A percentile compares a stretch with the other conserved stretches of the same genome.
Conservation (phyloP, 2,797 vertebrate species). For the Danionella dracula region DNA sequence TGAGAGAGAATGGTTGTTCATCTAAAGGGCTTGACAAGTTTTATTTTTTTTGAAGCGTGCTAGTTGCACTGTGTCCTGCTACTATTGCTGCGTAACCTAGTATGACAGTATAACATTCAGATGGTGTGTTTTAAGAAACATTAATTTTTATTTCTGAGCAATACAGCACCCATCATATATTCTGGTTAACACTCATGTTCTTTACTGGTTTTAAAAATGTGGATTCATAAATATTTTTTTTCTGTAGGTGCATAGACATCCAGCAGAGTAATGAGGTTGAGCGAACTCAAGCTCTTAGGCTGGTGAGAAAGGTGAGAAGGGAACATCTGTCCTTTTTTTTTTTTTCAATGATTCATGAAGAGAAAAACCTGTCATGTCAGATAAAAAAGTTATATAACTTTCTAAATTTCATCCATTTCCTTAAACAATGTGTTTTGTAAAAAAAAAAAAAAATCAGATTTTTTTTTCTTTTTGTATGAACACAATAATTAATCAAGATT, state of each 20-base stretch:
- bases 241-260: conserved; percentile 93
- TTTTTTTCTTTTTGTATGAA: no score
- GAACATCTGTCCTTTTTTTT: background rate
- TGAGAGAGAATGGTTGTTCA: background rate
- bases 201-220: background rate
- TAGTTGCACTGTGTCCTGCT: conserved; percentile 1
- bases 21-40: conserved; percentile 13
- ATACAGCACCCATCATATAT: no score
- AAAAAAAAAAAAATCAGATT: no score
- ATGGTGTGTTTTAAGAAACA: no score
- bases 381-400: no score
- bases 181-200: no score
- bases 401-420: no score
- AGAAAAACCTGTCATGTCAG: no score
- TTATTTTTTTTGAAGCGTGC: conserved; percentile 5
- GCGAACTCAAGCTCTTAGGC: conserved; percentile 92
- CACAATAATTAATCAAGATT: no score
- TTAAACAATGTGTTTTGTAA: no score
- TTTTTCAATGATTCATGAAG: background rate
- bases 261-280: conserved; percentile 99
- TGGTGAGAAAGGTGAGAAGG: conserved; percentile 90
- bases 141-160: no score
- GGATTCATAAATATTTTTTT: background rate
- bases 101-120: no score
- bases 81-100: background rate